These are phyloP conservation scores for Bombus polaris DNA, from an alignment of 1,140 invertebrate genomes.

Conservation along the genomic window DNA sequence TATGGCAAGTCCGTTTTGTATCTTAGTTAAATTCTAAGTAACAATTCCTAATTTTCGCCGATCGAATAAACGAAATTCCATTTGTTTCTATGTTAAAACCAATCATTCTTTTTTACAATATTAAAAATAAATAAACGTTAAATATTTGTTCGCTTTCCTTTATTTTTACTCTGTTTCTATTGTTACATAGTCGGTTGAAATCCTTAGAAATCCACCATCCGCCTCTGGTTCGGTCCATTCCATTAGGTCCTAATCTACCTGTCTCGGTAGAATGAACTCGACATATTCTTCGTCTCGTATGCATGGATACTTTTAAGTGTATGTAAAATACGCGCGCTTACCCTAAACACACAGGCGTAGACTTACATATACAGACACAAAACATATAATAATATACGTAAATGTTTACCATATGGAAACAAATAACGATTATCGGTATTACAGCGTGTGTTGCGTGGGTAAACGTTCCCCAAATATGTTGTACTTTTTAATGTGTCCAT, in stretches of 20 bases:
- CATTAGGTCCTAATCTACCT: constrained; percentile 19
- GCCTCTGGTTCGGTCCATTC: constrained; percentile 49
- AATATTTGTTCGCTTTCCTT: constrained; percentile 32
- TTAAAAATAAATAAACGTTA: constrained; percentile 41
- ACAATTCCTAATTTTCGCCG: constrained; percentile 42
- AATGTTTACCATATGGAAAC: constrained; percentile 32
- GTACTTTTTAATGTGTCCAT: constrained; percentile 80
- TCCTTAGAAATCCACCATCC: constrained; percentile 30
- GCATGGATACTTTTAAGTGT: constrained; percentile 55
- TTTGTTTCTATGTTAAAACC: constrained; percentile 44
- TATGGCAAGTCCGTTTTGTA: constrained; percentile 33
- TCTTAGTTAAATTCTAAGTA: constrained; percentile 61
- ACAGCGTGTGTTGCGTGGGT: constrained; percentile 67
- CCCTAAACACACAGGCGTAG: not conserved
- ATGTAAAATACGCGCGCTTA: constrained; percentile 52
- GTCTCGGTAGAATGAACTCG: constrained; percentile 6
- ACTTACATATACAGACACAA: not conserved
- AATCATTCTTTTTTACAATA: constrained; percentile 31
- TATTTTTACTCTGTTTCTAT: constrained; percentile 2
- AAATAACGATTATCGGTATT: constrained; percentile 71
- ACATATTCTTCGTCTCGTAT: constrained; percentile 55
- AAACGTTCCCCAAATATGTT: constrained; percentile 77
- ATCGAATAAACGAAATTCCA: constrained; percentile 37
- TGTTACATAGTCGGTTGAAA: not conserved
- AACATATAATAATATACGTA: constrained; percentile 30